Evolutionary conservation across 2,888 invertebrate genomes (phyloP), one percentile per base, ranked within the genome.

Genomic region (Yponomeuta evonymella): DNA sequence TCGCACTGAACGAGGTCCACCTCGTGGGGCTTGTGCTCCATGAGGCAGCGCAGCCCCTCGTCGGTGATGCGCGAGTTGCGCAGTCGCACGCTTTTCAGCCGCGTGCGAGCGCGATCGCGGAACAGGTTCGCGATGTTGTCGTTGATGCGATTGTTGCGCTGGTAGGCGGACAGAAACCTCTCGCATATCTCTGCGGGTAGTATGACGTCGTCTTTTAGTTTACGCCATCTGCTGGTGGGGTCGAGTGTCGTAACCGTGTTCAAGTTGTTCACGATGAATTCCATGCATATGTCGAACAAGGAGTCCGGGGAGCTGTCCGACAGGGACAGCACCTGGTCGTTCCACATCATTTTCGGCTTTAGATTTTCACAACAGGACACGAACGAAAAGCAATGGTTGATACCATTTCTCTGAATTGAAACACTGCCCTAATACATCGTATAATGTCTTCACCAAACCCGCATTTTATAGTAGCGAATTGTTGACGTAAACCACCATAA

Each of bases 1-100:
- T 94, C 93, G 83, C 97, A 97, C 77, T 96, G 95, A 72, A 94
- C 94, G 74, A 98, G 90, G 76, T 97, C 96, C 69, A 98, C 87
- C 74, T 96, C 95, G 15, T 93, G 88, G 63, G 97, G 93, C 75
- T 95, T 94, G 85, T 98, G 98, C 70, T 93, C 93, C 83, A 96
- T 89, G 23, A 98, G 87, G 70, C 94, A 94, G 75, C 94, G 92
- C 69, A 98, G 87, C 72, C 96, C 95, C 73, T 93, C 89, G 81
- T 96, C 95, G 11, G 95, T 95, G 67, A 98, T 94, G 63, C 93
- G 93, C 36, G 96, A 95, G 80, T 96, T 95, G 70, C 95, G 92
- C 75, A 98, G 89, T 79, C 93, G 94, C 12, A 97, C 94, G 72
- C 94, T 90, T 78, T 95, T 94, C 68, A 97, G 86, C 71, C 95